A percentile compares a stretch with the other conserved stretches of the same genome.
Evolutionary conservation across 2,113 vertebrate species (phyloP).

Genomic region (Gobius niger): DNA sequence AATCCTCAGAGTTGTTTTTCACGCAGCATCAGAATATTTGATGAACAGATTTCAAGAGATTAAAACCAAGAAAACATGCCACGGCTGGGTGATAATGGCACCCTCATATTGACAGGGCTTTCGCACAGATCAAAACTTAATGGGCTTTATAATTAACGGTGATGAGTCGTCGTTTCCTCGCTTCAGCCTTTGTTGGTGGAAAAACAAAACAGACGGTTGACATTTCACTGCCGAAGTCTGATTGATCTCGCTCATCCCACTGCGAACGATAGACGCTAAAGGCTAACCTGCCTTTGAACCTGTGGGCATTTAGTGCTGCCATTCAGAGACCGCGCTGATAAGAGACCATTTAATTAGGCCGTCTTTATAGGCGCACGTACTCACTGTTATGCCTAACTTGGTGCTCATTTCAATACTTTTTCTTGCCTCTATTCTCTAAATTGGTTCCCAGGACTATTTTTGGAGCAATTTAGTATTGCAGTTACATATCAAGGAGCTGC

Average conservation of each 20-base stretch:
- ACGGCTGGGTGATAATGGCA: conserved; percentile 48
- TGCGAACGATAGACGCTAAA: conserved; percentile 49
- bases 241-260: conserved; percentile 68
- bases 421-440: conserved; percentile 8
- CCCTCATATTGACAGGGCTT: conserved; percentile 59
- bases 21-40: conserved; percentile 31
- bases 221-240: conserved; percentile 69
- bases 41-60: conserved; percentile 52
- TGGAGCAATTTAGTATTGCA: background rate
- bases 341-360: conserved; percentile 51
- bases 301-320: conserved; percentile 39
- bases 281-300: conserved; percentile 63
- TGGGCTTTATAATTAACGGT: conserved; percentile 71
- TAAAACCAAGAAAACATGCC: conserved; percentile 51
- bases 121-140: conserved; percentile 61
- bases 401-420: conserved; percentile 23
- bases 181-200: conserved; percentile 57
- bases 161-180: conserved; percentile 52
- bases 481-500: conserved; percentile 5
- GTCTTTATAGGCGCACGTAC: conserved; percentile 12
- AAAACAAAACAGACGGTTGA: conserved; percentile 61
- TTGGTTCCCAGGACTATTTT: background rate
- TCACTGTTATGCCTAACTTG: conserved; percentile 19
- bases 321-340: conserved; percentile 25
- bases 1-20: conserved; percentile 47